Base-by-base conservation (phyloP, 2,888 invertebrate genomes). In the Dioctria linearis region DNA sequence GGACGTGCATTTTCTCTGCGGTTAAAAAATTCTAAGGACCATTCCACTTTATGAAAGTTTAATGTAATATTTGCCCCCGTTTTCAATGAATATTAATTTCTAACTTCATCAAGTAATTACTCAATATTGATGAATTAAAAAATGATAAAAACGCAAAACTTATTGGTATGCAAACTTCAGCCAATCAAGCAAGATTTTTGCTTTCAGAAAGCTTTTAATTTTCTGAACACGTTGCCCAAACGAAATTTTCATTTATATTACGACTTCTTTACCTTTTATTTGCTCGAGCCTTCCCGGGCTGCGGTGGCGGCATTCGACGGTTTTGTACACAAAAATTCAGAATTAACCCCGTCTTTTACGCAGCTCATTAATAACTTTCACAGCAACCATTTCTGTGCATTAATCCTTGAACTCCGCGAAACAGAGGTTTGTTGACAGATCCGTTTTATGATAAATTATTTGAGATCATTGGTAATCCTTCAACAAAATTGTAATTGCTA, bases 401-500 rank as follows among this genome's bases (percentile, higher is more conserved):
- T 75, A 75, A 75, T 59, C 59, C 75, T 75, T 42, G 67, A 67
- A 67, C 67, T 67, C 42, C 25, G 25, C 25, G 25, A 2, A 65
- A n/a, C 51, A 63, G 63, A 49, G 67, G 66, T 67, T 51, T 49
- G 69, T 40, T 63, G 79, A 79, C 65, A 66, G 67, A 67, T 79
- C 37, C 66, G 57, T 49, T 67, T 61, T 65, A 80, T 78, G 80
- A 80, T 78, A 78, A 78, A 80, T 80, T 65, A 63, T 78, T 57
- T 37, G 63, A 69, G 78, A 80, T 80, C 78, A 80, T 78, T 49
- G 71, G 78, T 25, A 78, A 80, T 80, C 78, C 80, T 71, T 80
- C 80, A 80, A 80, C 80, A 71, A 61, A 80, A 71, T 11, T 80
- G 80, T 80, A 80, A 80, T 80, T 80, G 80, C 80, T 71, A 46